Evolutionary conservation across 2,113 vertebrate genomes (phyloP).

Genomic region (Tricholaema leucomelas): DNA sequence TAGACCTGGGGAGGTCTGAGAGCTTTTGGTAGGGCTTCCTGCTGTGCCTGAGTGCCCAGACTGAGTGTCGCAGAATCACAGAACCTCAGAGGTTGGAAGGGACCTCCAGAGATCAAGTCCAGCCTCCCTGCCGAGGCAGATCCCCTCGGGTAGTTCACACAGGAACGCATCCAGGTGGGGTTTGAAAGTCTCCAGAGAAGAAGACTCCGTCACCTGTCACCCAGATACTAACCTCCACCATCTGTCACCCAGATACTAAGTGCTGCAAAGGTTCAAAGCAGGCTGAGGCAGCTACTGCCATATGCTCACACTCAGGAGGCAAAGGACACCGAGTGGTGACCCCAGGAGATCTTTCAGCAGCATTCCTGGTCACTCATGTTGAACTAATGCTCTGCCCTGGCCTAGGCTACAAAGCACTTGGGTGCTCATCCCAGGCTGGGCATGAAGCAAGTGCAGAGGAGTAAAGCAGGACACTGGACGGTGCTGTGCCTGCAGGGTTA

Average conservation of each 20-base stretch:
- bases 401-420: background rate
- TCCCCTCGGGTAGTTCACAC: no score
- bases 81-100: no score
- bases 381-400: background rate
- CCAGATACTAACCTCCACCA: no score
- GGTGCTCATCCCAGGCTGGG: background rate
- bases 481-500: background rate
- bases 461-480: background rate
- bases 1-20: background rate
- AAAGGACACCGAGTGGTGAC: background rate
- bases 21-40: background rate
- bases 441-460: background rate
- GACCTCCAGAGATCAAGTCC: no score
- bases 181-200: no score
- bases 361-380: background rate
- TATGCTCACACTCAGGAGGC: background rate
- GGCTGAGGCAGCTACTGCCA: background rate
- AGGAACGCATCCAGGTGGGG: no score
- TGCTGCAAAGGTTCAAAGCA: background rate
- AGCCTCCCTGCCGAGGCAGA: no score
- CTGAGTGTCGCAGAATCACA: accelerated
- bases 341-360: background rate
- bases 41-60: background rate
- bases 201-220: no score
- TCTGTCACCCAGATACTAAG: no score